These are phyloP conservation scores for Balanococcus diminutus DNA, from an alignment of 2,888 invertebrate genomes.

Conservation along the genomic window DNA sequence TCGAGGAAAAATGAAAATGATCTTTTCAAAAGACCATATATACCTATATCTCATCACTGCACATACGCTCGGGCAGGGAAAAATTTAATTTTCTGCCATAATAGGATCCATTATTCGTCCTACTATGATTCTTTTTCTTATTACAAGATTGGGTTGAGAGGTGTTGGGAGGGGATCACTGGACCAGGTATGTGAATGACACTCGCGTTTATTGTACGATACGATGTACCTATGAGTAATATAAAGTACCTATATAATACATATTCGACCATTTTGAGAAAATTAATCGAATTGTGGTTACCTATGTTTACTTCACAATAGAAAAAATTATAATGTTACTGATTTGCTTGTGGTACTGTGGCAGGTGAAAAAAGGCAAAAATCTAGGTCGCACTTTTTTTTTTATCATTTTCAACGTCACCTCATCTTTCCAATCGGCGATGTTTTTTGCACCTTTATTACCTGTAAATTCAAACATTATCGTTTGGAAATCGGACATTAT, in stretches of 20 bases:
- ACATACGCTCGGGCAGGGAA: not conserved
- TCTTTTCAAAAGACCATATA: not conserved
- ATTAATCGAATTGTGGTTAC: conserved; percentile 16
- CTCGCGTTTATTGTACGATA: not conserved
- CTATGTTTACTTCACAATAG: not conserved
- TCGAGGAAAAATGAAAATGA: too few relatives aligned
- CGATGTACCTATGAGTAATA: not conserved
- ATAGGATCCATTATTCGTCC: conserved; percentile 36
- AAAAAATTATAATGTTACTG: not conserved
- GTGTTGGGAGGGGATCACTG: too few relatives aligned
- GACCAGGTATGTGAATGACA: conserved; percentile 21
- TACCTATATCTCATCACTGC: not conserved
- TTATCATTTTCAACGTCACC: not conserved
- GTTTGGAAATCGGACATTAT: not conserved
- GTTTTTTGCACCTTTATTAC: not conserved
- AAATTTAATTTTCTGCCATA: conserved; percentile 47
- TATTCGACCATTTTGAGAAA: not conserved
- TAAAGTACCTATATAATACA: not conserved
- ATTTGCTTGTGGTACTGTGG: too few relatives aligned
- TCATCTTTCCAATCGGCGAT: not conserved
- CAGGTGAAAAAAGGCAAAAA: not conserved
- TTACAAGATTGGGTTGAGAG: not conserved
- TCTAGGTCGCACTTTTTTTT: not conserved
- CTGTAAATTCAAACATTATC: conserved; percentile 22
- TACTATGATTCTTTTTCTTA: not conserved